A percentile compares a stretch with the other conserved stretches of the same genome.
These are phyloP conservation scores for Tapera naevia DNA, from an alignment of 2,797 vertebrate species.

Conservation along the genomic window DNA sequence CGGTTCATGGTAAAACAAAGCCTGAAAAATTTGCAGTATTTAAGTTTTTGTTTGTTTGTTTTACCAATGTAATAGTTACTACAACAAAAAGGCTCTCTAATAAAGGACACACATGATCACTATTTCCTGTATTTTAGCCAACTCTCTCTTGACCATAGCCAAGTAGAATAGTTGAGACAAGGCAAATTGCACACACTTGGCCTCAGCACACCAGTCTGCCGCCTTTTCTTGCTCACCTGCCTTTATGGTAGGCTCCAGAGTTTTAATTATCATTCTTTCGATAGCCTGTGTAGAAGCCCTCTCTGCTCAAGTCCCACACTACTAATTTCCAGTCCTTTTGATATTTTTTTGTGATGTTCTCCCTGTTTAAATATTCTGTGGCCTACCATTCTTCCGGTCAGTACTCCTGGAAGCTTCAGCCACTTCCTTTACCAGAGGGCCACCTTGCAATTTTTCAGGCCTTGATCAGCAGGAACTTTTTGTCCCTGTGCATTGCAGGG, in stretches of 20 bases:
- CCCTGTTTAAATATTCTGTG: not conserved
- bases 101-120: accelerated
- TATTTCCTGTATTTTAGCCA: not conserved
- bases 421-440: not conserved
- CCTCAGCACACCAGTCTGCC: not conserved
- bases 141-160: not conserved
- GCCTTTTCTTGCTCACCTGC: accelerated
- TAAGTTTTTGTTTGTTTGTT: not conserved
- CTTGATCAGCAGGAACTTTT: not conserved
- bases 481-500: no score
- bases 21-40: not conserved
- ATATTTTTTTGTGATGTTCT: accelerated
- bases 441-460: not conserved
- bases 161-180: not conserved
- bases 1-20: not conserved
- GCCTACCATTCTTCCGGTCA: not conserved
- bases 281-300: not conserved
- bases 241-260: accelerated
- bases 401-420: not conserved
- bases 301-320: not conserved
- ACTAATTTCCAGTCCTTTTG: not conserved
- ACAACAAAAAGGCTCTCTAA: not conserved
- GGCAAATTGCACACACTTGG: not conserved
- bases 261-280: not conserved
- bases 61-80: not conserved